Evolutionary conservation across 1,140 invertebrate species (phyloP).

Genomic region (Ooceraea biroi): DNA sequence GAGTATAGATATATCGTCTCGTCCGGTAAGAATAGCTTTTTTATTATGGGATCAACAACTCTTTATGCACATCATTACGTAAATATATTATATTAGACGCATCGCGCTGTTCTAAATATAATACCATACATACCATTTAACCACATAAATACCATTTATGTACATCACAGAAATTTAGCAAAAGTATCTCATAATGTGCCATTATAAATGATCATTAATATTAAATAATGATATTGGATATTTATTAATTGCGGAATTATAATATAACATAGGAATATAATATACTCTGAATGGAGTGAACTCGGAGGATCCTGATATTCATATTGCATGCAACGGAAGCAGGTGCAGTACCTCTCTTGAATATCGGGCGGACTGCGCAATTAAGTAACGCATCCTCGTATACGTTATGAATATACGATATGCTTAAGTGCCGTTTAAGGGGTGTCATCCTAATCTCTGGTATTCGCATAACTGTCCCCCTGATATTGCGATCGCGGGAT

Average conservation of each 20-base stretch:
- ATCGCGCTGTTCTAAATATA: no score
- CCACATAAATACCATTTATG: no score
- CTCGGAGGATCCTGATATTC: not conserved
- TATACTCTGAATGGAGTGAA: not conserved
- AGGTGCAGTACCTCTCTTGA: slow-evolving; percentile 43
- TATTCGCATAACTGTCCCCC: not conserved
- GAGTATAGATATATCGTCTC: not conserved
- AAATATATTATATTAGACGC: not conserved
- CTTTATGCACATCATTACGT: not conserved
- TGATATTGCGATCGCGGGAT: not conserved
- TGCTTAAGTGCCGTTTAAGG: slow-evolving; percentile 35
- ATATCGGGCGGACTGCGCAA: not conserved
- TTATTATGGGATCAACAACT: not conserved
- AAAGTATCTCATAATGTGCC: no score
- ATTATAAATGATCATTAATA: no score
- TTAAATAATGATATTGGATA: no score
- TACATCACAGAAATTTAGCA: no score
- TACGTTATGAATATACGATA: slow-evolving; percentile 48
- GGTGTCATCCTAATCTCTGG: slow-evolving; percentile 4
- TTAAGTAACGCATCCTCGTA: slow-evolving; percentile 33
- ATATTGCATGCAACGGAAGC: slow-evolving; percentile 3
- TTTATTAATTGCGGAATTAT: not conserved
- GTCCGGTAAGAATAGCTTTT: not conserved
- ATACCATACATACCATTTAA: no score
- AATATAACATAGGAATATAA: not conserved